Base-by-base conservation (phyloP, 2,888 invertebrate genomes). In the Calameuta filiformis region DNA sequence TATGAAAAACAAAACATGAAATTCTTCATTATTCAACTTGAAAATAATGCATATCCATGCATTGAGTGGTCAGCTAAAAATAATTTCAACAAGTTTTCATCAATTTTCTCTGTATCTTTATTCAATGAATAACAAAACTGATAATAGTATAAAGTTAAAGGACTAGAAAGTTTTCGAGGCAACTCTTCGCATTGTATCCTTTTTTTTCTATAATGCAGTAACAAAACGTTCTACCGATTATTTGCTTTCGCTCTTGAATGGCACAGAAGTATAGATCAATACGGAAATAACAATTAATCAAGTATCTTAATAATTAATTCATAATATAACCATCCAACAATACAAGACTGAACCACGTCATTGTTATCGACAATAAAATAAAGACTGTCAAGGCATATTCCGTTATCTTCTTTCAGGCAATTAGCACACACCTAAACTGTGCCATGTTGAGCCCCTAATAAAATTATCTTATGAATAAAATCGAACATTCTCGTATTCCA, bases 71-170 rank as follows among this genome's bases (percentile, higher is more conserved):
- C 23, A 23, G 23, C 6, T 23, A 56, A 56, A 56, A 56, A 56
- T 56, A 56, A 56, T 56, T 56, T 6, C 23, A 23, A 23, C 23
- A 23, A 23, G 56, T 23, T 56, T 56, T 56, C 56, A 23, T 56
- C 56, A 56, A 56, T 56, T 56, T 82, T 84, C 81, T 83, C 81
- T 84, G 84, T 80, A 83, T 76, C 81, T 83, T 84, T 84, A 84
- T 86, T 86, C 85, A 84, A 84, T 84, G 84, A 84, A 83, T 86
- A 85, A 86, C 83, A 84, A 86, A 85, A 84, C 82, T 84, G 83
- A 84, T 84, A 84, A 82, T 86, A 83, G 85, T 84, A 85, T 84
- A 85, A 86, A 85, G 83, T 85, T 81, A 79, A 83, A 81, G 81
- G 81, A 79, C 80, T 80, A 81, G 83, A 79, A 79, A 81, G 78